These are phyloP conservation scores for Rhinoderma darwinii DNA, from an alignment of 2,113 vertebrate species.

Conservation along the genomic window DNA sequence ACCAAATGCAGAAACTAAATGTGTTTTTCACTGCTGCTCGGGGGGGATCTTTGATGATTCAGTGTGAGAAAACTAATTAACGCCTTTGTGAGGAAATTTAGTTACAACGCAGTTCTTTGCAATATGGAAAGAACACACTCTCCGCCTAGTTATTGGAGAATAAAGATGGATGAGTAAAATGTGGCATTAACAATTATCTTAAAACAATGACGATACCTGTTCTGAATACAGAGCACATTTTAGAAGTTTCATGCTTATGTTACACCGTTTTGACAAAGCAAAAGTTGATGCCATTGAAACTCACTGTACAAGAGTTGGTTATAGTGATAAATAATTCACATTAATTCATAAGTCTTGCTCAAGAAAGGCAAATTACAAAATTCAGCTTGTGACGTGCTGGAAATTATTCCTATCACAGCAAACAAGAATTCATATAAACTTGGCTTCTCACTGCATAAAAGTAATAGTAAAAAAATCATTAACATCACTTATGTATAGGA, in stretches of 20 bases:
- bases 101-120: conserved; percentile 47
- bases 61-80: conserved; percentile 50
- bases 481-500: too few relatives aligned
- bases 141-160: conserved; percentile 38
- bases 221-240: conserved; percentile 25
- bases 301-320: neutral
- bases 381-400: neutral
- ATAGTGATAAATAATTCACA: conserved; percentile 5
- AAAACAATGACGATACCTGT: conserved; percentile 21
- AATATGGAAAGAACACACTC: conserved; percentile 42
- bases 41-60: conserved; percentile 51
- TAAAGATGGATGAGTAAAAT: conserved; percentile 29
- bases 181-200: conserved; percentile 41
- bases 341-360: conserved; percentile 8
- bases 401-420: neutral
- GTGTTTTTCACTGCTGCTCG: conserved; percentile 50
- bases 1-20: conserved; percentile 42
- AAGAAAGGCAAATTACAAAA: neutral
- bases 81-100: conserved; percentile 42
- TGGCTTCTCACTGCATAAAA: neutral
- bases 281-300: neutral
- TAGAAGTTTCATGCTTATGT: neutral
- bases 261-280: neutral
- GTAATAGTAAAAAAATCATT: too few relatives aligned
- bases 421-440: neutral